Evolutionary conservation across 2,888 invertebrate species (phyloP).

Genomic region (Acleris cristana): DNA sequence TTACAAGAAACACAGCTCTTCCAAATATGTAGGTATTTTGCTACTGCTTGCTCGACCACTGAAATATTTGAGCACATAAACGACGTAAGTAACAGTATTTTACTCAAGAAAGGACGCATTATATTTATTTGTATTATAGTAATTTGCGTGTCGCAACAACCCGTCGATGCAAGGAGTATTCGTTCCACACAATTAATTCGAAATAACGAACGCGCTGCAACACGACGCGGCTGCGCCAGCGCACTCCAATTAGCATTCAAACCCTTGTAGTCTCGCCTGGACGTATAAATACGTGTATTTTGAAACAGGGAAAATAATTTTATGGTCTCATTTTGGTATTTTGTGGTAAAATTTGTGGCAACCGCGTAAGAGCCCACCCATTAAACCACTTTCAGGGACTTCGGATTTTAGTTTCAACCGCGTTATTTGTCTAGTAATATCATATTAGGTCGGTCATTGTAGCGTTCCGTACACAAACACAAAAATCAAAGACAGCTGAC

Average conservation of each 20-base stretch:
- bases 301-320: constrained; percentile 7
- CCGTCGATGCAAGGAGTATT: constrained; percentile 64
- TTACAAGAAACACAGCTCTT: too few species aligned
- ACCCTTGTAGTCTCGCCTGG: constrained; percentile 52
- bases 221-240: constrained; percentile 65
- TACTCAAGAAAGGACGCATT: constrained; percentile 11
- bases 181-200: constrained; percentile 79
- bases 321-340: constrained; percentile 1
- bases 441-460: too few species aligned
- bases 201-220: constrained; percentile 77
- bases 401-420: too few species aligned
- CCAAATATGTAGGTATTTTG: too few species aligned
- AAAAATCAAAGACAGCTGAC: too few species aligned
- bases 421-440: too few species aligned
- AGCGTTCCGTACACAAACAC: too few species aligned
- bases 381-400: too few species aligned
- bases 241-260: constrained; percentile 67
- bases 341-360: background rate
- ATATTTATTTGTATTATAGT: constrained; percentile 35
- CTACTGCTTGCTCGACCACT: background rate
- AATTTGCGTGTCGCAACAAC: constrained; percentile 53
- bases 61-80: background rate
- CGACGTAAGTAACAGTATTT: background rate
- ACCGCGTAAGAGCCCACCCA: background rate
- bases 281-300: constrained; percentile 42